These are phyloP conservation scores for Glossosoma conforme DNA, from an alignment of 1,140 invertebrate species.

Conservation along the genomic window DNA sequence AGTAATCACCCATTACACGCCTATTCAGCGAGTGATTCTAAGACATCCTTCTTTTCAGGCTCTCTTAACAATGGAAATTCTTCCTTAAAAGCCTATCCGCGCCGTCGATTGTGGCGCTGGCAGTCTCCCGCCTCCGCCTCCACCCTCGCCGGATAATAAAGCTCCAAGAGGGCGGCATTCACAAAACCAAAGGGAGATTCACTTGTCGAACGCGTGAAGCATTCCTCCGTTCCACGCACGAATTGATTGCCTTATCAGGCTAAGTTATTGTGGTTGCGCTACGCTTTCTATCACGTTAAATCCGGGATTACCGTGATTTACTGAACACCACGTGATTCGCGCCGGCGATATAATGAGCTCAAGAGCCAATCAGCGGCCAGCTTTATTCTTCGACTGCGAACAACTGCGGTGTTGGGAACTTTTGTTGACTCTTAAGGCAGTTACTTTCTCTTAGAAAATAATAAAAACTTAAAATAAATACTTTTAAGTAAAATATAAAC, in stretches of 20 bases:
- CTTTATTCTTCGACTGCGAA: neutral
- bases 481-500: too few species aligned
- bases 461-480: neutral
- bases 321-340: constrained; percentile 19
- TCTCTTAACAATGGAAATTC: constrained; percentile 5
- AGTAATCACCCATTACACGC: constrained; percentile 4
- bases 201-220: constrained; percentile 15
- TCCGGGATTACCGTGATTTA: constrained; percentile 26
- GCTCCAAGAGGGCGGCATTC: constrained; percentile 1
- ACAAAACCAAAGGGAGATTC: constrained; percentile 3
- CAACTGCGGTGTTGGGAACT: neutral
- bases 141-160: neutral
- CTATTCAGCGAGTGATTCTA: neutral
- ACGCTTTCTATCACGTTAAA: constrained; percentile 18
- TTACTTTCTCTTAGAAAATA: neutral
- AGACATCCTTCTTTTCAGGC: neutral
- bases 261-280: constrained; percentile 25
- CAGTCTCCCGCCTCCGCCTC: neutral
- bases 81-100: constrained; percentile 7
- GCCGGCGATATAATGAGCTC: constrained; percentile 18
- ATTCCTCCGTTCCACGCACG: constrained; percentile 6
- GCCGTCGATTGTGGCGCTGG: neutral
- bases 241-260: constrained; percentile 29
- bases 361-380: neutral
- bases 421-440: neutral